Percentiles rank a stretch among this genome's conserved stretches.
phyloP scores from a whole-genome alignment of 2,888 invertebrate species.

The Melangyna quadrimaculata region DNA sequence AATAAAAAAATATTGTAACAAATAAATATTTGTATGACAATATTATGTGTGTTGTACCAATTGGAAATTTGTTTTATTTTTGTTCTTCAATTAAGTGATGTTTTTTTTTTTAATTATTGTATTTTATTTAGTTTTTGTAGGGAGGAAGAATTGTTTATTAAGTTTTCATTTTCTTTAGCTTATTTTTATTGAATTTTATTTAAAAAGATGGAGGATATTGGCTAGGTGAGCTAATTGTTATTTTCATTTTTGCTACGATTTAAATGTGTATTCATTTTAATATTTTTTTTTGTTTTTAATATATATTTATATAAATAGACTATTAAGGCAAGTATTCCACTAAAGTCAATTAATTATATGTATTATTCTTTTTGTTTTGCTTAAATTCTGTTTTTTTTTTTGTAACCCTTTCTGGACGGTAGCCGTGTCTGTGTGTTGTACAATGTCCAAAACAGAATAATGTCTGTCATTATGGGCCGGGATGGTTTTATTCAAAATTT shows the following conservation, averaged over 20 bases:
- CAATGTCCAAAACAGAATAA: conserved; percentile 19
- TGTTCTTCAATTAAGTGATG: conserved; percentile 57
- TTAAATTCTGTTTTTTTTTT: conserved; percentile 15
- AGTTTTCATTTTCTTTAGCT: conserved; percentile 22
- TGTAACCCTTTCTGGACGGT: conserved; percentile 71
- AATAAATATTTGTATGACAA: conserved; percentile 7
- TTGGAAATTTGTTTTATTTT: conserved; percentile 45
- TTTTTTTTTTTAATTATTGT: conserved; percentile 11
- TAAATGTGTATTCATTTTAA: conserved; percentile 62
- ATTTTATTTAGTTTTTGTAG: conserved; percentile 47
- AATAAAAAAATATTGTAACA: conserved; percentile 1
- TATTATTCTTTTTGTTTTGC: conserved; percentile 56
- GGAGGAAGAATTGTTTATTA: conserved; percentile 63
- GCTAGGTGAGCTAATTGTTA: conserved; percentile 68
- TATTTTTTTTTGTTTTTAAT: conserved; percentile 54
- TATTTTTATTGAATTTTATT: conserved; percentile 57
- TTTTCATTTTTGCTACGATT: conserved; percentile 58
- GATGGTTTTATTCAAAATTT: conserved; percentile 24
- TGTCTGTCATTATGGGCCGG: conserved; percentile 26
- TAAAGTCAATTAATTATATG: conserved; percentile 72
- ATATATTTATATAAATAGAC: conserved; percentile 73
- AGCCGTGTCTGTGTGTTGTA: conserved; percentile 46
- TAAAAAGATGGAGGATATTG: conserved; percentile 69
- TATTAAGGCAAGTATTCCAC: conserved; percentile 74
- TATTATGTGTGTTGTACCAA: conserved; percentile 53